These are phyloP conservation scores for Zhuqinia jingwanae DNA, from an alignment of 2,888 invertebrate species.

Conservation along the genomic window DNA sequence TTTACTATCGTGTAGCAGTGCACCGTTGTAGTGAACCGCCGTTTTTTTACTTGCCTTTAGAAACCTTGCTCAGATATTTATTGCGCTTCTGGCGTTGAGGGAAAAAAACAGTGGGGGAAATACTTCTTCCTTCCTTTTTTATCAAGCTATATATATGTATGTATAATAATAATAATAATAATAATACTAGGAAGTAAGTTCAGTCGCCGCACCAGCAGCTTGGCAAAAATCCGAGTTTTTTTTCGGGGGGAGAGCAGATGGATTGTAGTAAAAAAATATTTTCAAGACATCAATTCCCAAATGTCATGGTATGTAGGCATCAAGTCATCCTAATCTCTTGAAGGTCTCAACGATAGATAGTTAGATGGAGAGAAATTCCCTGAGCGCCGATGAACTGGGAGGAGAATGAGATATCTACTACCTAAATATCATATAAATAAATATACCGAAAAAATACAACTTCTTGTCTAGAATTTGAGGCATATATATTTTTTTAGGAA, in stretches of 20 bases:
- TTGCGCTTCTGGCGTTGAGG: neutral
- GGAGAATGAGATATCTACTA: neutral
- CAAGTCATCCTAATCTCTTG: slow-evolving; percentile 21
- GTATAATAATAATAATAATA: no score
- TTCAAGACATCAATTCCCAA: slow-evolving; percentile 35
- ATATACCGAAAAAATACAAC: no score
- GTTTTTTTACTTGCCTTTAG: no score
- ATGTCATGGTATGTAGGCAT: slow-evolving; percentile 6
- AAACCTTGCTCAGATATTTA: no score
- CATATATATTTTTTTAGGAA: slow-evolving; percentile 4
- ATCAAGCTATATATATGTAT: no score
- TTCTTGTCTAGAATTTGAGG: neutral
- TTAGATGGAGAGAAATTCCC: neutral
- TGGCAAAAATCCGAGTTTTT: slow-evolving; percentile 35
- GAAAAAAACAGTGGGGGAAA: no score
- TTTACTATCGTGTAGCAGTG: no score
- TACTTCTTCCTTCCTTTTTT: no score
- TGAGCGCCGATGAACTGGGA: neutral
- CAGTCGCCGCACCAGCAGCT: neutral
- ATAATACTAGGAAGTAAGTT: neutral
- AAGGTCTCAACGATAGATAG: neutral
- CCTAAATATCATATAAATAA: no score
- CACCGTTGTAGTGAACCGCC: no score
- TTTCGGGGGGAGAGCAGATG: neutral
- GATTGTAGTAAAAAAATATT: slow-evolving; percentile 5